Base-by-base conservation (phyloP, 1,140 invertebrate species). In the Papilio dardanus region DNA sequence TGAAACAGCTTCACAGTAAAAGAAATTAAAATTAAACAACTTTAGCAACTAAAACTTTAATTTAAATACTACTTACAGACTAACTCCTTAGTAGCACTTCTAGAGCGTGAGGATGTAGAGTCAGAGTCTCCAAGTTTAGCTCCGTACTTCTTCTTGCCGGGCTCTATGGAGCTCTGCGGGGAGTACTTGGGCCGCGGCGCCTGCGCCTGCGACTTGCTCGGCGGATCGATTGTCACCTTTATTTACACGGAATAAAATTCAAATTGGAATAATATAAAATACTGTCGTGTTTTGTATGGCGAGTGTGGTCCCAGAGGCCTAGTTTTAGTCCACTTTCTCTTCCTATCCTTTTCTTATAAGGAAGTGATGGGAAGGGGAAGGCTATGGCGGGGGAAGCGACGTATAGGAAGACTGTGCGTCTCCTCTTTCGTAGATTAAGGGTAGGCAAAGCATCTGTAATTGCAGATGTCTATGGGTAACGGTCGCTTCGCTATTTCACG, bases 1-100 rank as follows among this genome's bases (percentile, higher is more conserved):
- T 65, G 58, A 28, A 31, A 65, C 24, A 28, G 35, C 35, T 37
- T 12, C 14, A 37, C 35, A 37, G 14, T 37, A 10, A 37, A 37
- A 8, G 5, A 1, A 12, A n/a, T 12, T 28, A 8, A 65, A 65
- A 65, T 12, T 65, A 6, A 28, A 14, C 24, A 65, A n/a, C 30
- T 65, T 30, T 12, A 19, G 42, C 16, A 46, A 19, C n/a, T 19
- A 46, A 1, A 46, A n/a, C 1, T 46, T n/a, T 31, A 68, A 76
- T 2, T 37, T 1, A 21, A 24, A 40, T n/a, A 19, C 75, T 71
- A 95, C 96, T 95, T 95, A 98, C 97, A 94, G 86, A 97, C 96
- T 77, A 99, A 92, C 94, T 99, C 98, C 94, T 98, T 98, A 0
- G 98, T 99, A 24, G 97, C 95, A 88, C 96, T 98, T 80, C 98